phyloP scores from a whole-genome alignment of 2,888 invertebrate genomes.

The Conchocele bisecta region DNA sequence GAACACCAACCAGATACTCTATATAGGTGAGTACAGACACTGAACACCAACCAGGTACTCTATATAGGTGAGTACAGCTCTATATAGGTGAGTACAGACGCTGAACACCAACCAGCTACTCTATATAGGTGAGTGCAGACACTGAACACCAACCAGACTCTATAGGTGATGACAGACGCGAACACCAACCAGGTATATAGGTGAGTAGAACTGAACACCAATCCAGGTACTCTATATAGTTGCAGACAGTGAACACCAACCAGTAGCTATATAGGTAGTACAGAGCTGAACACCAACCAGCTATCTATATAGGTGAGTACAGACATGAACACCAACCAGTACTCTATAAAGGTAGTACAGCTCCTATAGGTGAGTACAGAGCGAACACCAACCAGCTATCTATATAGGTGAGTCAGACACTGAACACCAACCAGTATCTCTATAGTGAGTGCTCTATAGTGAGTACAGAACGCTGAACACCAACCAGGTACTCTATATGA shows the following conservation, averaged over 20 bases:
- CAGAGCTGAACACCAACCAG: not conserved
- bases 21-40: too few species aligned
- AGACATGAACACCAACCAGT: too few species aligned
- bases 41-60: too few species aligned
- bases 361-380: too few species aligned
- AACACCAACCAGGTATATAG: too few species aligned
- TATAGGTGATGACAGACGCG: too few species aligned
- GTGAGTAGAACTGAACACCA: too few species aligned
- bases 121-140: not conserved
- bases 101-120: not conserved
- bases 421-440: not conserved
- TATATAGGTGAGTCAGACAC: not conserved
- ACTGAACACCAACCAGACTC: not conserved
- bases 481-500: not conserved
- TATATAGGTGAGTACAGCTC: too few species aligned
- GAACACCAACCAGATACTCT: slow-evolving; percentile 94
- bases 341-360: too few species aligned
- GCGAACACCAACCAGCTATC: not conserved
- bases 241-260: not conserved
- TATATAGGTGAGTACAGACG: slow-evolving; percentile 33
- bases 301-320: too few species aligned
- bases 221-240: slow-evolving; percentile 62
- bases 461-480: not conserved
- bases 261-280: not conserved
- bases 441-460: slow-evolving; percentile 16